Base-by-base conservation (phyloP, 2,888 invertebrate genomes). In the Panzeria rudis region DNA sequence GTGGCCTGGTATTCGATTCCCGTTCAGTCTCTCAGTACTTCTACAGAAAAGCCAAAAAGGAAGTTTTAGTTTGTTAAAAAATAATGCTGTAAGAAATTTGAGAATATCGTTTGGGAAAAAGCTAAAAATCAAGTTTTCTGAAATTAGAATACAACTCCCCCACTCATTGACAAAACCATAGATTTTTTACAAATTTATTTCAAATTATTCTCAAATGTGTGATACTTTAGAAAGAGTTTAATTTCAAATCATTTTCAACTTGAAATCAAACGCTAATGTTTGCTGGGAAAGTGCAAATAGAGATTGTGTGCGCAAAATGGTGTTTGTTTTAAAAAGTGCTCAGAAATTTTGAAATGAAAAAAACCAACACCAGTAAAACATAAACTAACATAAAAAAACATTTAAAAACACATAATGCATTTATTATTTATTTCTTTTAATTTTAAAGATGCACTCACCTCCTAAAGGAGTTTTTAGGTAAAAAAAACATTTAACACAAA, bases 381-480 rank as follows among this genome's bases (percentile, higher is more conserved):
- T 69, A 61, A 66, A 68, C 54, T 13, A 56, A 66, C 41, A 71
- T 56, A 3, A 61, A n/a, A n/a, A n/a, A 76, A 59, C 64, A 76
- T 64, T 68, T 44, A 64, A 62, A n/a, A 72, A 79, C 41, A 56
- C 1, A 23, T 32, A 56, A 72, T 59, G 54, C 54, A 44, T 44
- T 68, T 56, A 50, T 38, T 32, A 56, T 15, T 59, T 64, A 41
- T 59, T 44, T 23, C 41, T 5, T 71, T 50, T 52, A 11, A 44
- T 47, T 64, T 68, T 69, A 54, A 69, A 86, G 87, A 87, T 87
- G 87, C 89, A 91, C 91, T 91, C 91, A 91, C 91, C 91, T 91
- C 91, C 91, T 91, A 83, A 66, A 75, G 80, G 79, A 83, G 81
- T 86, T 84, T 87, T 71, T 41, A 23, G 23, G 15, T 15, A 64